Conservation (phyloP, 2,888 invertebrate genomes). For the Gymnosoma rotundatum region DNA sequence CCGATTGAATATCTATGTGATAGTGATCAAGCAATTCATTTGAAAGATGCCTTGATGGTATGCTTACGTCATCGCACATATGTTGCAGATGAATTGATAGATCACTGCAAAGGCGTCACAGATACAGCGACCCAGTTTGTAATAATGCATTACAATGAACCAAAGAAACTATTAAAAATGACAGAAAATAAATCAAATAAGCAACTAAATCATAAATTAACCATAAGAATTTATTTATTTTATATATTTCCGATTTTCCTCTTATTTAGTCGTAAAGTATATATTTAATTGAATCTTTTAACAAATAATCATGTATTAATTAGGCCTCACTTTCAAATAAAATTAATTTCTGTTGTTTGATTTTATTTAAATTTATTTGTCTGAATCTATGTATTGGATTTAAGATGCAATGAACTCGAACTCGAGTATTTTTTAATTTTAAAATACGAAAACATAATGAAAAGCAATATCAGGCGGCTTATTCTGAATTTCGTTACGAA, state of each 20-base stretch:
- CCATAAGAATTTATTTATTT: constrained; percentile 35
- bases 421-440: too few species aligned
- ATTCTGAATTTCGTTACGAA: too few species aligned
- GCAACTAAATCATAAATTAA: background rate
- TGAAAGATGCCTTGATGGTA: constrained; percentile 19
- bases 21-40: background rate
- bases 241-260: constrained; percentile 19
- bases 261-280: background rate
- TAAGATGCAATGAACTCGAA: too few species aligned
- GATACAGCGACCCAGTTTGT: constrained; percentile 32
- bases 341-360: too few species aligned
- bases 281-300: too few species aligned
- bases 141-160: constrained; percentile 61
- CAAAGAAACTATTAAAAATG: background rate
- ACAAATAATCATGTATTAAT: too few species aligned
- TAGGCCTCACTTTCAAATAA: too few species aligned
- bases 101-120: constrained; percentile 23
- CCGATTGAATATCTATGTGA: constrained; percentile 12
- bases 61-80: constrained; percentile 42
- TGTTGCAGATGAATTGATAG: constrained; percentile 58
- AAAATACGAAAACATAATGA: too few species aligned
- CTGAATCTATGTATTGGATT: too few species aligned
- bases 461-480: too few species aligned
- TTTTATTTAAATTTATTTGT: too few species aligned
- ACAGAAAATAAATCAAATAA: background rate